phyloP scores from a whole-genome alignment of 2,888 invertebrate species.

The Napeogenes inachia region DNA sequence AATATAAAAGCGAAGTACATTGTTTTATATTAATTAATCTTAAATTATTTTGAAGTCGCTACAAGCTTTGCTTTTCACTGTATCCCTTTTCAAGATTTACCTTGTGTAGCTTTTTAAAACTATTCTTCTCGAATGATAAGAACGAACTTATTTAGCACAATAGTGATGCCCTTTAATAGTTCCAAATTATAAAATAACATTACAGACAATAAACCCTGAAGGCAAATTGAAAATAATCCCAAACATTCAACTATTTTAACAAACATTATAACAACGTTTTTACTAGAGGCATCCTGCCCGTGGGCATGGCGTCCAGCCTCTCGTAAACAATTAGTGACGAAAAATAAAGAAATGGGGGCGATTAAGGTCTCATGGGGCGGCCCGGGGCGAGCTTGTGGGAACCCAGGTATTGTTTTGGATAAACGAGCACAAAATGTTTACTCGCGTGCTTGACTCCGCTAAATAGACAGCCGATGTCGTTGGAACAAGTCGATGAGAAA shows the following conservation, averaged over 20 bases:
- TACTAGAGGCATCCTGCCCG: constrained; percentile 43
- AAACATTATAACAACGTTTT: constrained; percentile 18
- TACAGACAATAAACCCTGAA: neutral
- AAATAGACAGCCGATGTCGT: constrained; percentile 36
- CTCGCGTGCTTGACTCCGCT: constrained; percentile 35
- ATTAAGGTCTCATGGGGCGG: constrained; percentile 39
- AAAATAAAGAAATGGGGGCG: constrained; percentile 47
- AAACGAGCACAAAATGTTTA: constrained; percentile 47
- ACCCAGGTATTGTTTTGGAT: constrained; percentile 54
- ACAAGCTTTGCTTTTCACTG: no score
- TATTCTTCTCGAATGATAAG: neutral
- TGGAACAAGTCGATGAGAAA: constrained; percentile 37
- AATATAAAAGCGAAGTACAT: neutral
- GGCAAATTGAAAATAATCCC: constrained; percentile 12
- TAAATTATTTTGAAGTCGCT: no score
- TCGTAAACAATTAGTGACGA: constrained; percentile 66
- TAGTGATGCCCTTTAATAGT: neutral
- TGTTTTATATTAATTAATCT: no score
- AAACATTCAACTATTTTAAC: constrained; percentile 1
- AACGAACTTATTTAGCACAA: neutral
- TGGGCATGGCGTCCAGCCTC: constrained; percentile 62
- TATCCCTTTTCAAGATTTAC: no score
- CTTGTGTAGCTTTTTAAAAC: neutral
- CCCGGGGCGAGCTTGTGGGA: constrained; percentile 65
- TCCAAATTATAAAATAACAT: neutral